Base-by-base conservation (phyloP, 2,797 vertebrate genomes). In the Spinibarbus caldwelli region DNA sequence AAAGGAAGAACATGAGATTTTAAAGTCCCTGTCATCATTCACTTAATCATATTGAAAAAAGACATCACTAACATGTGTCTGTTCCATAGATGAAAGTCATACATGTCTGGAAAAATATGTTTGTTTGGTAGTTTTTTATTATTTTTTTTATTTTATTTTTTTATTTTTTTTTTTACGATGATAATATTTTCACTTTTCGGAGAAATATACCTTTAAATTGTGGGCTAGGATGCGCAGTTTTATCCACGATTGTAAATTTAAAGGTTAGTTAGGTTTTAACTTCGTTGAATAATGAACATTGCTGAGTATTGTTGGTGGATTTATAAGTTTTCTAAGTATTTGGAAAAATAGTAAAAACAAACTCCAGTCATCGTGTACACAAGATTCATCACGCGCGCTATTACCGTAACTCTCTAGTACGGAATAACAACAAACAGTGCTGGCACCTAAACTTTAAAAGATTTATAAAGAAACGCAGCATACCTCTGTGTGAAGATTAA, bases 401-500 rank as follows among this genome's bases (percentile, higher is more conserved):
- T 54, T 57, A 34, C 29, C 29, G 15, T 76, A 38, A 72, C 5
- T 14, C 23, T 34, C 6, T n/a, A 54, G 11, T 5, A 2, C 11
- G 23, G 19, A n/a, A 82, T 14, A 62, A 7, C n/a, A 45, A n/a
- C n/a, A n/a, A n/a, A n/a, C n/a, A 75, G 4, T 31, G n/a, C 5
- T 66, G 36, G 36, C 17, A 12, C 19, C 6, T n/a, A 76, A 76
- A 11, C 38, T 23, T 72, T 31, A 59, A 43, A 29, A 29, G 6
- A n/a, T 59, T 59, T 57, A 54, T 9, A 47, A 71, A 71, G 36
- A 59, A 73, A 75, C 12, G 14, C 29, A 47, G 14, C 81, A 64
- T 83, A 83, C 81, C 81, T 82, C 17, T 75, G 23, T 73, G 41
- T 64, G 54, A 36, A 47, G 80, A 34, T 59, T 10, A 59, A 21